Evolutionary conservation across 2,113 vertebrate genomes (phyloP), one percentile per base, ranked within the genome.

Genomic region (Platichthys stellatus): DNA sequence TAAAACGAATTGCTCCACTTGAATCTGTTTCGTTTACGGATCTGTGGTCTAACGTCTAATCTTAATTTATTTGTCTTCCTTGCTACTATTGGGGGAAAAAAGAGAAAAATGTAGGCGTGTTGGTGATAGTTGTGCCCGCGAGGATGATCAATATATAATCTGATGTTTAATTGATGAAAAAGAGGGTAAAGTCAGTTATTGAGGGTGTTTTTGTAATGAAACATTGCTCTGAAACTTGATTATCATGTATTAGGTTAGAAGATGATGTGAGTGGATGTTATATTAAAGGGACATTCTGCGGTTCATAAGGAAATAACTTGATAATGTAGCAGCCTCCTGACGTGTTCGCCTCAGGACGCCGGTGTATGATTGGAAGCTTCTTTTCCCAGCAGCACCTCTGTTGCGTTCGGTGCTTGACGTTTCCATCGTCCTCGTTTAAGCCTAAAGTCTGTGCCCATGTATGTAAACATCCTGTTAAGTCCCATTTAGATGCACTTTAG

Each of bases 401-500:
- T 62, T 70, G 78, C 57, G 31, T 66, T 66, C 56, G 78, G 67
- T 31, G 31, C 31, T 5, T 31, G 31, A 7, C 31, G 31, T 31
- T 31, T 31, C 31, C 31, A 31, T 31, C 31, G 31, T 31, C 31
- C 31, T 31, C 6, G 31, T 31, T 31, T 31, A 7, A 31, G 31
- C 6, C 6, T 31, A 1, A 31, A 72, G 79, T 74, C 76, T 74
- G 58, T 38, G 61, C 53, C 49, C 67, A 73, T 67, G 2, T 63
- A 63, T 47, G 66, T 77, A 47, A 49, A 72, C 28, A 40, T 75
- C 68, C n/a, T 84, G 17, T 69, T 49, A 66, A 70, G 62, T 81
- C 72, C 66, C 69, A 2, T 70, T 66, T 26, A 86, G 67, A 86
- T 88, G 89, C 86, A 91, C 89, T 90, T 92, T 86, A 90, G 77